Percentiles rank a stretch among this genome's conserved stretches.
These are phyloP conservation scores for Spilogale gracilis DNA, from an alignment of 2,113 vertebrate genomes.

Conservation along the genomic window DNA sequence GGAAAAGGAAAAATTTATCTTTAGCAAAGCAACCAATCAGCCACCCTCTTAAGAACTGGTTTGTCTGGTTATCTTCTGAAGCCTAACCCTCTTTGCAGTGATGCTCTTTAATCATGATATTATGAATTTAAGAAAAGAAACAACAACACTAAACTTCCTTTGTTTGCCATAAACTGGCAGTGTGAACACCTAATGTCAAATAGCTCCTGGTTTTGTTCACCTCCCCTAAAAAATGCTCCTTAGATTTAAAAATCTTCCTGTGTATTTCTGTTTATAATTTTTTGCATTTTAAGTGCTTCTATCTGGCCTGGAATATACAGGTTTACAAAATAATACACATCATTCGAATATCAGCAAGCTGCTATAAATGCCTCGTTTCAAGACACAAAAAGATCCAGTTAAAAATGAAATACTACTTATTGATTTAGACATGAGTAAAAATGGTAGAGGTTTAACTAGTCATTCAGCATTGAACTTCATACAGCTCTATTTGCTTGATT, in stretches of 20 bases:
- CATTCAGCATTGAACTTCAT: conserved; percentile 73
- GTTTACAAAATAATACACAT: conserved; percentile 65
- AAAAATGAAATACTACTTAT: conserved; percentile 79
- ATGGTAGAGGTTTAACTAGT: conserved; percentile 63
- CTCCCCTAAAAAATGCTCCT: background rate
- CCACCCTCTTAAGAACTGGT: conserved; percentile 88
- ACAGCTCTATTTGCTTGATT: conserved; percentile 71
- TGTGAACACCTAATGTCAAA: conserved; percentile 82
- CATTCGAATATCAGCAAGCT: conserved; percentile 69
- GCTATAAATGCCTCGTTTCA: conserved; percentile 69
- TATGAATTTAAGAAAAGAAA: background rate
- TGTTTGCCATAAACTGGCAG: conserved; percentile 82
- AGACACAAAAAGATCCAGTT: conserved; percentile 82
- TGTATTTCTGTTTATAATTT: conserved; percentile 24
- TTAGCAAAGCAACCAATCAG: conserved; percentile 92
- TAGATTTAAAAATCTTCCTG: background rate
- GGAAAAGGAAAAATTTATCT: conserved; percentile 92
- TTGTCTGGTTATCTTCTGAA: conserved; percentile 88
- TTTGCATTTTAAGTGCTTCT: conserved; percentile 54
- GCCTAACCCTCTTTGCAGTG: conserved; percentile 67
- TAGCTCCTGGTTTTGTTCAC: conserved; percentile 80
- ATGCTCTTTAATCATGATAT: conserved; percentile 67
- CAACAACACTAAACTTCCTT: conserved; percentile 58
- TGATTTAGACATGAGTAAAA: conserved; percentile 68
- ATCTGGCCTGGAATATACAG: conserved; percentile 63